Conservation (phyloP, 1,140 invertebrate genomes). For the Yoshiicerus persimilis region DNA sequence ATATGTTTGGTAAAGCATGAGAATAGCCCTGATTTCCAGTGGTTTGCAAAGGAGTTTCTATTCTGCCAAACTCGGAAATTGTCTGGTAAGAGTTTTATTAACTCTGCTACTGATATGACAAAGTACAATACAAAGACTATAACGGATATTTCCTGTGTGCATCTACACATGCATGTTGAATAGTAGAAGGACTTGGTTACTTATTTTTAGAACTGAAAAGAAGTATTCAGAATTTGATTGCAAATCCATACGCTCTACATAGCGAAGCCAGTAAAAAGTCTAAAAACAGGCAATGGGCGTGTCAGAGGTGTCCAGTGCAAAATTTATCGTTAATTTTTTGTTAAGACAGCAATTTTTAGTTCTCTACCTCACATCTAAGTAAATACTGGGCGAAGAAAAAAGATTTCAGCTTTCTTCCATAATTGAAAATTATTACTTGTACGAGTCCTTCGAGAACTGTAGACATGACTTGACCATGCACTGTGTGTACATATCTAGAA, state of each 20-base stretch:
- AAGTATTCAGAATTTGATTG: neutral
- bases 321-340: neutral
- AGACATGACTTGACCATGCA: neutral
- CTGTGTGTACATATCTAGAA: neutral
- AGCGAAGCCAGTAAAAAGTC: neutral
- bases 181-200: neutral
- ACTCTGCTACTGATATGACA: neutral
- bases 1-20: too few relatives aligned
- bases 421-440: neutral
- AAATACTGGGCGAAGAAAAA: neutral
- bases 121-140: neutral
- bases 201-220: neutral
- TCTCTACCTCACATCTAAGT: neutral
- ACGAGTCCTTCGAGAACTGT: neutral
- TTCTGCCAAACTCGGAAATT: too few relatives aligned
- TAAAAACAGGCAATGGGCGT: neutral
- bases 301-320: neutral
- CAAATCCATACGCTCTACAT: neutral
- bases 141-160: neutral
- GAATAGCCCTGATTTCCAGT: too few relatives aligned
- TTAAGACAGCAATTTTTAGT: neutral
- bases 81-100: neutral
- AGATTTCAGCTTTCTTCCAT: neutral
- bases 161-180: neutral
- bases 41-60: too few relatives aligned